A percentile compares a stretch with the other conserved stretches of the same genome.
These are phyloP conservation scores for Bufo bufo DNA, from an alignment of 2,113 vertebrate species.

Conservation along the genomic window DNA sequence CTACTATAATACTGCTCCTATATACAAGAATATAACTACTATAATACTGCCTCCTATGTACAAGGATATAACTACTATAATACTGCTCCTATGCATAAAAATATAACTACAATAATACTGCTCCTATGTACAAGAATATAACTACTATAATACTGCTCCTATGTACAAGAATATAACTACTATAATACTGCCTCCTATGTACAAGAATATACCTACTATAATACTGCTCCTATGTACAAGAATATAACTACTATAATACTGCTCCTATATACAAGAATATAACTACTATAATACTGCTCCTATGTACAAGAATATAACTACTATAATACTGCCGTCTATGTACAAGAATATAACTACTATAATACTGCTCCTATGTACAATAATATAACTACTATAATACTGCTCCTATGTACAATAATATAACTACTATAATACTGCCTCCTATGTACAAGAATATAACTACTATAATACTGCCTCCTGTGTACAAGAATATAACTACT, in stretches of 20 bases:
- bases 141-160: conserved; percentile 4
- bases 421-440: conserved; percentile 15
- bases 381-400: conserved; percentile 11
- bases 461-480: conserved; percentile 1
- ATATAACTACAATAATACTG: conserved; percentile 10
- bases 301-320: conserved; percentile 12
- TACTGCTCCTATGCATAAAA: neutral
- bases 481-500: neutral
- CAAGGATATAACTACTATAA: conserved; percentile 11
- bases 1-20: conserved; percentile 5
- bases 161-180: conserved; percentile 17
- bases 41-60: neutral
- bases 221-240: neutral
- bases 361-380: neutral
- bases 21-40: conserved; percentile 2
- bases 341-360: conserved; percentile 9
- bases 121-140: neutral
- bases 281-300: conserved; percentile 13
- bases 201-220: conserved; percentile 19
- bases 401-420: neutral
- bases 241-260: conserved; percentile 7
- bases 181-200: conserved; percentile 8
- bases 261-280: conserved; percentile 4
- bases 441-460: conserved; percentile 4
- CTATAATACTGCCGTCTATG: neutral